Conservation (phyloP, 2,888 invertebrate species). For the Apamea sordens region DNA sequence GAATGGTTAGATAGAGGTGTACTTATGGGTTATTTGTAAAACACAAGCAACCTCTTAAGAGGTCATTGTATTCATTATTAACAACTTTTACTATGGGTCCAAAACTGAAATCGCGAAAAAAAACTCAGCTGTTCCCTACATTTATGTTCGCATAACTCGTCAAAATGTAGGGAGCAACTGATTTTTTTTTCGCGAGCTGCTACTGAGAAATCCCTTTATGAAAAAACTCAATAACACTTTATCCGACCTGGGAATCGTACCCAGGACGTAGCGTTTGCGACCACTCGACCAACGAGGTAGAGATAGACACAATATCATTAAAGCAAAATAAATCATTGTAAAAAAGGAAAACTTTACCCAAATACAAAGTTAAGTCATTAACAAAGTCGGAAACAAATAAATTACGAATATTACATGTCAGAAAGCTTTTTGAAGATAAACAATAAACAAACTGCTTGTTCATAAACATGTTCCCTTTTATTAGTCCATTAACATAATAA, state of each 20-base stretch:
- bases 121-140: too few relatives aligned
- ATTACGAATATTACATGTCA: constrained; percentile 24
- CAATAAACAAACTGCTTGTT: constrained; percentile 6
- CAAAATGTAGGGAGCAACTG: too few relatives aligned
- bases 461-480: constrained; percentile 40
- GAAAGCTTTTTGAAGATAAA: constrained; percentile 35
- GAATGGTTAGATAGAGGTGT: background rate
- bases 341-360: background rate
- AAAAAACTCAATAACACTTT: background rate
- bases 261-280: background rate
- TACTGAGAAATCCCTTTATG: background rate
- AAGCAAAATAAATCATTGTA: background rate
- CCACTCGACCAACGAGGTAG: background rate
- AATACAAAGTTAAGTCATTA: constrained; percentile 15
- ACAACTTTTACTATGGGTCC: too few relatives aligned
- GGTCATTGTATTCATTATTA: too few relatives aligned
- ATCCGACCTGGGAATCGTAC: background rate
- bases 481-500: constrained; percentile 37
- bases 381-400: constrained; percentile 13
- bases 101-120: too few relatives aligned
- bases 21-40: too few relatives aligned
- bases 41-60: too few relatives aligned
- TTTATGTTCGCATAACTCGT: too few relatives aligned
- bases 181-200: too few relatives aligned
- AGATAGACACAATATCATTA: background rate